Evolutionary conservation across 2,797 vertebrate species (phyloP), one percentile per base, ranked within the genome.

Genomic region (Spinus olivaceus): DNA sequence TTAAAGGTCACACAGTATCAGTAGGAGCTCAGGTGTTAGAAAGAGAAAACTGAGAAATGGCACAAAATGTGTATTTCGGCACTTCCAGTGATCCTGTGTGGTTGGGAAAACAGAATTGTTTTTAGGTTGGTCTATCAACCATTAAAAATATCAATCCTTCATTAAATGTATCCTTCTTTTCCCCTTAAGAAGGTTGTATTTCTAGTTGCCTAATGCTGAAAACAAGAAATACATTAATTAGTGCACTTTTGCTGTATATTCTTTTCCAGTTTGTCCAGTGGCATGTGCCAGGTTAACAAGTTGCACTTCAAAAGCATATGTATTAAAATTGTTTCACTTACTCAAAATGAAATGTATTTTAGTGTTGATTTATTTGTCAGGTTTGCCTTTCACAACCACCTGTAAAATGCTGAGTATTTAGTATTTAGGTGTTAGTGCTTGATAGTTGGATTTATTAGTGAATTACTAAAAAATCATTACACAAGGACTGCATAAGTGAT

Each of bases 11-110:
- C 42, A 39, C 30, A 41, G 15, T 84, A 63, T 70, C 80, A 81
- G n/a, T 67, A 86, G 92, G 74, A 96, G 56, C 83, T 94, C 44
- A 41, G 64, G 54, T 41, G 33, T 77, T 42, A 88, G 67, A 88
- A 85, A 88, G 2, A 21, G 59, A 41, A 73, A 95, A 85, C 44
- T 50, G 60, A 80, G 86, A 91, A 90, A 87, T 57, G 22, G 39
- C 53, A 51, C 17, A 27, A 91, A 90, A 83, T 65, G 28, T 80
- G 6, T 80, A 5, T 73, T 82, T 82, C 7, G 6, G n/a, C 42
- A 51, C 8, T 41, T 65, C 19, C 53, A 57, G 42, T 41, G 28
- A 57, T 53, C 16, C 18, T 42, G 5, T 0, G 0, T 60, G 14
- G 47, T 74, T 91, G 47, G 25, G 39, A 33, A 82, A 94, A 90